These are phyloP conservation scores for Ceryle rudis DNA, from an alignment of 2,797 vertebrate species.

Conservation along the genomic window DNA sequence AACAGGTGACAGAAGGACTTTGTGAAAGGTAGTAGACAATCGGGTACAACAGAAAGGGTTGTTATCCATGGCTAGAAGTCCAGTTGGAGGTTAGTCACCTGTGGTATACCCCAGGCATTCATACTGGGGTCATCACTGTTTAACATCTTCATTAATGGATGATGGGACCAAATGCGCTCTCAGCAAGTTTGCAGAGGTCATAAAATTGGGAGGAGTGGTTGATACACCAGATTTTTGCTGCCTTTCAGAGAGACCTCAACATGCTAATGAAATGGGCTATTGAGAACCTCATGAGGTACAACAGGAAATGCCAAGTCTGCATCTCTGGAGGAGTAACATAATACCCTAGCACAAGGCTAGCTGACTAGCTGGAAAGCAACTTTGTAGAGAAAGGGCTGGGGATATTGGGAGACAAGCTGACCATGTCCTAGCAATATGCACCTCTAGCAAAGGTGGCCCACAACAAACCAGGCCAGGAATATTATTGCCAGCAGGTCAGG, in stretches of 20 bases:
- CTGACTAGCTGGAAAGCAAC: background rate
- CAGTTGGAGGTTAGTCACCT: background rate
- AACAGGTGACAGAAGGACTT: background rate
- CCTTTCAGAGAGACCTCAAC: background rate
- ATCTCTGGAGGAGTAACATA: background rate
- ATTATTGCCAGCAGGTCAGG: background rate
- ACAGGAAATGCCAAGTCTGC: background rate
- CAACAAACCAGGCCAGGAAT: background rate
- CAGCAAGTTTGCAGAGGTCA: background rate
- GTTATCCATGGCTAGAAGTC: background rate
- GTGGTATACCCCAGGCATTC: background rate
- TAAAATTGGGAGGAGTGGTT: background rate
- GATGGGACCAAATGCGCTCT: background rate
- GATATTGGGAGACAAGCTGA: background rate
- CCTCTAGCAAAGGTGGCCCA: background rate
- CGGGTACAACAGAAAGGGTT: background rate
- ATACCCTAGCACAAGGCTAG: background rate
- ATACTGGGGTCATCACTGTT: background rate
- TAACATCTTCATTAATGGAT: background rate
- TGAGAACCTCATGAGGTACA: background rate
- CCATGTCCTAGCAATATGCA: too few species aligned
- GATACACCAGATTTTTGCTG: background rate
- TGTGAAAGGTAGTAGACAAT: background rate
- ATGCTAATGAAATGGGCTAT: background rate
- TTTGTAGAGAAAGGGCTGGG: background rate